Percentiles rank a stretch among this genome's conserved stretches.
phyloP scores from a whole-genome alignment of 37 sponge, comb jelly and placozoan species.

The Mnemiopsis leidyi region DNA sequence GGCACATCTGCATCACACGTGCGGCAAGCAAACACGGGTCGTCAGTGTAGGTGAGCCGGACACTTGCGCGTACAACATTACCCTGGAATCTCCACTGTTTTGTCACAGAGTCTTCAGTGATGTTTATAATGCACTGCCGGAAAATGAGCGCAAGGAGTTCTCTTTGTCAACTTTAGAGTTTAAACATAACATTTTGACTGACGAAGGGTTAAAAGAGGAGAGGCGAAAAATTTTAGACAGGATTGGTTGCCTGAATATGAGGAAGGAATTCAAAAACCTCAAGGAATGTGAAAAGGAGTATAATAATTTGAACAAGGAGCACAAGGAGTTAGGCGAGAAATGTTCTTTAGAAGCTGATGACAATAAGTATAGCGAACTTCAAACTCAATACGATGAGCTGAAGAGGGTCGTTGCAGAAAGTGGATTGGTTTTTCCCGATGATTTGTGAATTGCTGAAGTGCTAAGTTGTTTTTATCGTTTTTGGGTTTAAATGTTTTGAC shows the following conservation, averaged over 20 bases:
- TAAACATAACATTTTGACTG: constrained; percentile 1
- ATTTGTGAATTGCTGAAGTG: background rate
- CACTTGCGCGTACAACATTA: constrained; percentile 36
- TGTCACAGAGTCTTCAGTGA: constrained; percentile 52
- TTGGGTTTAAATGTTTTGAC: background rate
- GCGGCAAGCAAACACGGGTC: constrained; percentile 2
- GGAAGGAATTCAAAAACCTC: background rate
- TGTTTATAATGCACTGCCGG: constrained; percentile 40
- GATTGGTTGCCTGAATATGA: background rate
- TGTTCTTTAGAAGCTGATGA: background rate
- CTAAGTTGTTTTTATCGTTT: background rate
- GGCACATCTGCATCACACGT: background rate
- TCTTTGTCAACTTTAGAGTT: background rate
- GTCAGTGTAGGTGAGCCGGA: background rate
- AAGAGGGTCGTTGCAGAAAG: background rate
- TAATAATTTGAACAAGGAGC: background rate
- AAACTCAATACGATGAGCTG: background rate
- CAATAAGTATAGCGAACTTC: background rate
- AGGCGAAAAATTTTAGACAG: background rate
- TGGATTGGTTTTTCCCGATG: background rate
- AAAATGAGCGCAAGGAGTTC: background rate
- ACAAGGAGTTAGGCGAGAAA: constrained; percentile 4
- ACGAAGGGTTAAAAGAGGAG: background rate
- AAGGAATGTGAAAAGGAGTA: background rate
- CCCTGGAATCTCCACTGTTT: constrained; percentile 22